Base-by-base conservation (phyloP, 2,888 invertebrate species). In the Trissonchulus sp. region DNA sequence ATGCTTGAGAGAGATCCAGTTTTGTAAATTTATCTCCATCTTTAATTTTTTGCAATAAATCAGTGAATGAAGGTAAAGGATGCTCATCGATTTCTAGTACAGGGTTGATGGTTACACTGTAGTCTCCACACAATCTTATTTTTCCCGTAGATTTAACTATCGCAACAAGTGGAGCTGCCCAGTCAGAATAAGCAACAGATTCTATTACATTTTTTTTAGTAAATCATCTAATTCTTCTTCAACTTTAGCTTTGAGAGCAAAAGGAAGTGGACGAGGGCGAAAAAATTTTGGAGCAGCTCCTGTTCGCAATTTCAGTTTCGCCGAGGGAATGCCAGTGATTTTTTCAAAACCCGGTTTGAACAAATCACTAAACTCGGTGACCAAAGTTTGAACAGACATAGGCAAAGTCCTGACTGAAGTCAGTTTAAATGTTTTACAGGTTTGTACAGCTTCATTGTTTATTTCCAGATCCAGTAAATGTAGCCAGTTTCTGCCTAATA, bases 31-130 rank as follows among this genome's bases (percentile, higher is more conserved):
- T 48, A 15, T 48, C 8, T 23, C 48, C 23, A 15, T 48, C 48
- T 48, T 8, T 23, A 48, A 23, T 48, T 48, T 48, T 69, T 28
- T 74, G 63, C 18, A 77, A 72, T 30, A 77, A 23, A 36, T 79
- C 76, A 2, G 71, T 63, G 23, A 48, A 48, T 15, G 23, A 23
- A 8, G 48, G 48, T 15, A 48, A 23, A 15, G 48, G 48, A 48
- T 48, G 48, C 48, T 48, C 8, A 23, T 48, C 48, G 8, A 48
- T 23, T 48, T 48, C 8, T 48, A 48, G 48, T 48, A 48, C 23
- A 15, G 48, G 48, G 23, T 48, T 48, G 8, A 48, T 48, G 8
- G 48, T 48, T 23, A 48, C 48, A 48, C 48, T 48, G 48, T 48
- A 48, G 48, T 48, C 48, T 48, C 48, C 48, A 23, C 48, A 48